These are phyloP conservation scores for Phortica variegata DNA, from an alignment of 1,140 invertebrate species.

Conservation along the genomic window DNA sequence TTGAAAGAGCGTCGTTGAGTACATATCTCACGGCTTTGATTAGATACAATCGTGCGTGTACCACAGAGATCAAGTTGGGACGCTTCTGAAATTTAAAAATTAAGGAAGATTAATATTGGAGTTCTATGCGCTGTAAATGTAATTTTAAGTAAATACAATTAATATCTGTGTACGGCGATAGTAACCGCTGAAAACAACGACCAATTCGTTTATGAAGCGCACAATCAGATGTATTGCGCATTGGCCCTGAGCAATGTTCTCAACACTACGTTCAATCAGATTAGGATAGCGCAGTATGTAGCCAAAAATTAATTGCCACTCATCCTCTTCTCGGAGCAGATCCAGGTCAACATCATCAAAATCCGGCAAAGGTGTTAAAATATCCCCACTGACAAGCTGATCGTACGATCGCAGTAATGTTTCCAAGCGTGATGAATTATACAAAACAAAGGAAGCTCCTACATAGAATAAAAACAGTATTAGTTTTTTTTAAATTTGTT, in stretches of 20 bases:
- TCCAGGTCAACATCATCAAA: conserved; percentile 63
- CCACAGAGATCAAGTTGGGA: conserved; percentile 63
- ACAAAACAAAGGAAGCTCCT: conserved; percentile 72
- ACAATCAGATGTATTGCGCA: conserved; percentile 66
- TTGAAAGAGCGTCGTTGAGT: conserved; percentile 62
- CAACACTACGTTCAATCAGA: conserved; percentile 60
- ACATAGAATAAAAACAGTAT: conserved; percentile 24
- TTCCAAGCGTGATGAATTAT: conserved; percentile 69
- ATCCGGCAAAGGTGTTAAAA: conserved; percentile 62
- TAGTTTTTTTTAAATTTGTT: too few species aligned
- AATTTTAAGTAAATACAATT: conserved; percentile 15
- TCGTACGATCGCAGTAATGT: conserved; percentile 65
- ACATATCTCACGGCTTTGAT: conserved; percentile 65
- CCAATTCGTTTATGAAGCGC: conserved; percentile 63
- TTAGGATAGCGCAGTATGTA: conserved; percentile 66
- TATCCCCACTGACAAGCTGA: conserved; percentile 56
- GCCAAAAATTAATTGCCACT: conserved; percentile 70
- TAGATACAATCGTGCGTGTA: conserved; percentile 69
- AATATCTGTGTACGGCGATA: conserved; percentile 67
- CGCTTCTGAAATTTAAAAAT: conserved; percentile 62
- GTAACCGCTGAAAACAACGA: conserved; percentile 69
- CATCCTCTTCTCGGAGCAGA: conserved; percentile 66
- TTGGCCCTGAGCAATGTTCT: conserved; percentile 55
- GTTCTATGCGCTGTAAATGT: too few species aligned
- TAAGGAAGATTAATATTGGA: background rate